Conservation (phyloP, 2,888 invertebrate genomes). For the Leucozona laternaria region DNA sequence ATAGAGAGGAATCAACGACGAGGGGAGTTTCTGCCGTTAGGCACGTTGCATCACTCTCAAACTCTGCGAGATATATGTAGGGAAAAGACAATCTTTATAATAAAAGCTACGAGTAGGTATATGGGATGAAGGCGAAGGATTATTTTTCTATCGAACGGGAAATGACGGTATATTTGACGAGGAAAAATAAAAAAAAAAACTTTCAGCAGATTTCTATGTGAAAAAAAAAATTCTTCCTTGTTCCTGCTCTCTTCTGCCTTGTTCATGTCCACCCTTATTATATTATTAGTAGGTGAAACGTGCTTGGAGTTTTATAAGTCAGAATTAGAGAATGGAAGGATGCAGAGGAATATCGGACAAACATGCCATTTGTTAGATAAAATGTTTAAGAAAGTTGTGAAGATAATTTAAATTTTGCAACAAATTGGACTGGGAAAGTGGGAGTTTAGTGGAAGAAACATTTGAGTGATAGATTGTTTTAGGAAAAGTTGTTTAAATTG, state of each 20-base stretch:
- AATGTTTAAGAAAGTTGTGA: conserved; percentile 42
- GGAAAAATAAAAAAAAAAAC: conserved; percentile 63
- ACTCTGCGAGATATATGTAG: neutral
- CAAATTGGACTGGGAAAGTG: conserved; percentile 44
- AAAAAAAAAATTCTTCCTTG: neutral
- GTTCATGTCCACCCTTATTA: conserved; percentile 48
- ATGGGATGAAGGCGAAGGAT: conserved; percentile 44
- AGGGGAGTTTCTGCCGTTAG: neutral
- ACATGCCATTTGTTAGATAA: conserved; percentile 61
- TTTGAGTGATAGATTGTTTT: conserved; percentile 50
- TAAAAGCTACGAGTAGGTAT: too few relatives aligned
- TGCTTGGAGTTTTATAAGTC: conserved; percentile 65
- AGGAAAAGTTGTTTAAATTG: conserved; percentile 18
- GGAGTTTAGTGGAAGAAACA: neutral
- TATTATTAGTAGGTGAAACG: conserved; percentile 60
- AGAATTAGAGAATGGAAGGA: conserved; percentile 23
- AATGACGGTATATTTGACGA: conserved; percentile 73
- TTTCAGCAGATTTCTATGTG: conserved; percentile 58
- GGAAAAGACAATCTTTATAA: conserved; percentile 47
- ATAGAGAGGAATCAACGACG: neutral
- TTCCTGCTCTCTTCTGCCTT: neutral
- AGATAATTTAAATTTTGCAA: conserved; percentile 56
- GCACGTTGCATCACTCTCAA: conserved; percentile 25
- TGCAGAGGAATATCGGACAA: conserved; percentile 34
- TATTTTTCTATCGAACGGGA: conserved; percentile 68